These are phyloP conservation scores for Oxyteleia sp. DNA, from an alignment of 2,888 invertebrate genomes.

Conservation along the genomic window DNA sequence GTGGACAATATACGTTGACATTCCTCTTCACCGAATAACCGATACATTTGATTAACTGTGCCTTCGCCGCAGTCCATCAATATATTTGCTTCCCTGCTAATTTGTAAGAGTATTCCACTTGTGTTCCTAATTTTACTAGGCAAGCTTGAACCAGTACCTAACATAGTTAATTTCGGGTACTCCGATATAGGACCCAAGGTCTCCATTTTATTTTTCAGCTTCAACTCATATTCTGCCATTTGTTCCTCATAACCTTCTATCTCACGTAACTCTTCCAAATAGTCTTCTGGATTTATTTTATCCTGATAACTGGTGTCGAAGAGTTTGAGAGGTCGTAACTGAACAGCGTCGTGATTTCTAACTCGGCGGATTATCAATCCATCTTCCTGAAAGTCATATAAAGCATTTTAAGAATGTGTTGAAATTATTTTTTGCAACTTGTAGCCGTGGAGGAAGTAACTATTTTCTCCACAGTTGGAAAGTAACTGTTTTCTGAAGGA, in stretches of 20 bases:
- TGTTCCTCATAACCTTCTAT: conserved; percentile 88
- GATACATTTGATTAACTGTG: conserved; percentile 94
- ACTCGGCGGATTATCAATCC: conserved; percentile 81
- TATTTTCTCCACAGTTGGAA: no score
- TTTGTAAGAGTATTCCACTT: conserved; percentile 91
- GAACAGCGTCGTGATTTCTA: conserved; percentile 89
- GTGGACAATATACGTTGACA: conserved; percentile 90
- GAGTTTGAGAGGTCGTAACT: conserved; percentile 90
- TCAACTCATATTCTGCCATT: conserved; percentile 89
- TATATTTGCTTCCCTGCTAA: conserved; percentile 90
- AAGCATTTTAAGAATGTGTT: no score
- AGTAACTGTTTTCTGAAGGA: no score
- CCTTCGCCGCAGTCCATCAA: conserved; percentile 99
- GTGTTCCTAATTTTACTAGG: conserved; percentile 97
- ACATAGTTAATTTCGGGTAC: conserved; percentile 94
- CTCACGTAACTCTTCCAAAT: conserved; percentile 83
- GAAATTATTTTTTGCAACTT: no score
- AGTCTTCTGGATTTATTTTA: conserved; percentile 90
- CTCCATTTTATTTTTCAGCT: conserved; percentile 79
- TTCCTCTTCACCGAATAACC: conserved; percentile 92
- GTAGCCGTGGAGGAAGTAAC: no score
- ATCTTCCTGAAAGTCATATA: no score
- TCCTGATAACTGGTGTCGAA: conserved; percentile 89
- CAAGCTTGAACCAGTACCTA: conserved; percentile 98
- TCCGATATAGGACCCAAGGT: conserved; percentile 78